phyloP scores from a whole-genome alignment of 2,113 vertebrate genomes.

The Prunella fulvescens region DNA sequence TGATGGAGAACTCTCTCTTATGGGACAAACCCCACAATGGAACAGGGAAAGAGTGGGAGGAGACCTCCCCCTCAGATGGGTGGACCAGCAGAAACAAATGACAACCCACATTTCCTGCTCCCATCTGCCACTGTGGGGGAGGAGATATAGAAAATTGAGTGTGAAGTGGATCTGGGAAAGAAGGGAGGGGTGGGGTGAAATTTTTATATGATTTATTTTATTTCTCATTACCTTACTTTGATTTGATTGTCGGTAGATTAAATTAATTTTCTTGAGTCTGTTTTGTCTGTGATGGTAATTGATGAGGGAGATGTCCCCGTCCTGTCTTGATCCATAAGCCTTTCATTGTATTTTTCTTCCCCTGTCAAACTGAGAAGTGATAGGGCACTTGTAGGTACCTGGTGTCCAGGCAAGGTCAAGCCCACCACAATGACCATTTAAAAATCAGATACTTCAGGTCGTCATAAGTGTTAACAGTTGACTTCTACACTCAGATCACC shows the following conservation, averaged over 20 bases:
- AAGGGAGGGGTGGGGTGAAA: fast-evolving
- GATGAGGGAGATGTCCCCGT: not conserved
- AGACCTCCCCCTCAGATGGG: not conserved
- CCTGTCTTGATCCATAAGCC: not conserved
- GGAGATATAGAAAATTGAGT: not conserved
- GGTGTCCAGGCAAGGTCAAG: not conserved
- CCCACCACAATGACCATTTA: not conserved
- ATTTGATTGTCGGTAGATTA: not conserved
- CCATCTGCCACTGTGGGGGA: not conserved
- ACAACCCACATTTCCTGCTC: not conserved
- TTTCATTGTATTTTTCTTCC: not conserved
- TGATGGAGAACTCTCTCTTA: not conserved
- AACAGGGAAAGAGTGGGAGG: not conserved
- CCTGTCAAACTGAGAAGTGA: not conserved
- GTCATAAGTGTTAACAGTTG: not conserved
- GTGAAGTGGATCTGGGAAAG: not conserved
- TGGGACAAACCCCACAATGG: fast-evolving
- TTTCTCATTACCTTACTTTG: not conserved
- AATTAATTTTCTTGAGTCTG: not conserved
- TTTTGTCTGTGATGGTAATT: not conserved
- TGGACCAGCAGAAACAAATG: not conserved
- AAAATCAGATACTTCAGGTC: not conserved
- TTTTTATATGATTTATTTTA: not conserved
- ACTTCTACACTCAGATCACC: not conserved
- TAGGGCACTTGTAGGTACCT: not conserved